A percentile compares a stretch with the other conserved stretches of the same genome.
Evolutionary conservation across 2,888 invertebrate species (phyloP).

Genomic region (Euclidia mi): DNA sequence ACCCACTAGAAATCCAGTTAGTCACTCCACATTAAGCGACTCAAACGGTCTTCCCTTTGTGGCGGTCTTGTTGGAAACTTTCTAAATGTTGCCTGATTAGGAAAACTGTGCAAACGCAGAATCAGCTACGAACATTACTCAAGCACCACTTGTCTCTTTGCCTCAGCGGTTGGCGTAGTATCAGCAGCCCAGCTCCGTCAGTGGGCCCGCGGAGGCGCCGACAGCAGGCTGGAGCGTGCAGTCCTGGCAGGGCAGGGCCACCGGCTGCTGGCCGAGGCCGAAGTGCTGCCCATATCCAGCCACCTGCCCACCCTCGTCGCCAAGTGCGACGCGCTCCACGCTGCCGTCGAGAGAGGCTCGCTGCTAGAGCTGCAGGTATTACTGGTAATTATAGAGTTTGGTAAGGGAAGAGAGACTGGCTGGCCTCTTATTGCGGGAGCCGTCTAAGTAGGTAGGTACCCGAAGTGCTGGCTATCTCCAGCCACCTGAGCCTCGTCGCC

Average conservation of each 20-base stretch:
- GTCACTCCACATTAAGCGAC: constrained; percentile 12
- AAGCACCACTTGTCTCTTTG: too few species aligned
- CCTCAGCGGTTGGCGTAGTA: constrained; percentile 73
- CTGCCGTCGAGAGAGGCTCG: constrained; percentile 93
- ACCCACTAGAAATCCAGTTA: neutral
- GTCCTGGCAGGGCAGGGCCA: constrained; percentile 84
- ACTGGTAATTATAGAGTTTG: constrained; percentile 56
- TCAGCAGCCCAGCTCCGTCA: constrained; percentile 79
- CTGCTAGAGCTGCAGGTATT: constrained; percentile 91
- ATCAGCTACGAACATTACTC: too few species aligned
- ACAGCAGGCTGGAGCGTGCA: constrained; percentile 82
- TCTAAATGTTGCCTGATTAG: too few species aligned
- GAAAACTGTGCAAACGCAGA: too few species aligned
- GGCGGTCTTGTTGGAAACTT: neutral
- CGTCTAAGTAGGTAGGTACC: too few species aligned
- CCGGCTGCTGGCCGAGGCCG: constrained; percentile 76
- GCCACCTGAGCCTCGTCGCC: constrained; percentile 90
- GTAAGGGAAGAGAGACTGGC: neutral
- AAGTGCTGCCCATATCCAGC: constrained; percentile 69
- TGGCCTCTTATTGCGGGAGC: too few species aligned
- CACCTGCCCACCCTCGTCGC: constrained; percentile 92
- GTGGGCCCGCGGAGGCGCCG: constrained; percentile 78
- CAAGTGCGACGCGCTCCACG: constrained; percentile 94
- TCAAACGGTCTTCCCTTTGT: neutral
- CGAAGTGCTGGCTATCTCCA: constrained; percentile 71